Percentiles rank a stretch among this genome's conserved stretches.
Evolutionary conservation across 2,797 vertebrate genomes (phyloP).

Genomic region (Ibycter americanus): DNA sequence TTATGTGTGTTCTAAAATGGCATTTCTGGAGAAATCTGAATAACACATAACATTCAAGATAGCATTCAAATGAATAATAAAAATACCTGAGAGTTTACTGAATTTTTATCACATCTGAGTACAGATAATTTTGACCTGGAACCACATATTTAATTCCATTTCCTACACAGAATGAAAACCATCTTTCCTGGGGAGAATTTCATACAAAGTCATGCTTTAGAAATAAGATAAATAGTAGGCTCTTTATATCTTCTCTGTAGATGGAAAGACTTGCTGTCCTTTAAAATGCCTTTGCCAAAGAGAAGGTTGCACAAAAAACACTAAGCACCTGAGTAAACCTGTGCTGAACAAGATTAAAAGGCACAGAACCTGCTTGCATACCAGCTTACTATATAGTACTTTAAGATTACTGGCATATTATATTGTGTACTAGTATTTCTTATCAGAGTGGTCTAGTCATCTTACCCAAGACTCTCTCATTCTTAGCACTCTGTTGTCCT

Average conservation of each 20-base stretch:
- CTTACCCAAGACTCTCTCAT: conserved; percentile 87
- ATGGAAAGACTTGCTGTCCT: not conserved
- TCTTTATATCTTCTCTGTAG: not conserved
- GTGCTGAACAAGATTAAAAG: not conserved
- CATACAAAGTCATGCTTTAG: not conserved
- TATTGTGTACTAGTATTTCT: not conserved
- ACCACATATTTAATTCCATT: not conserved
- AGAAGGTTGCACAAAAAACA: not conserved
- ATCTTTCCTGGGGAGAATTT: not conserved
- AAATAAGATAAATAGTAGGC: not conserved
- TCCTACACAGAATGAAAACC: not conserved
- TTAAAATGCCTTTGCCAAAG: not conserved
- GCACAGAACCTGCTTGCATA: not conserved
- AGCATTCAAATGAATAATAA: not conserved
- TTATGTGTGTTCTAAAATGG: not conserved
- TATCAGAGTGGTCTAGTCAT: not conserved
- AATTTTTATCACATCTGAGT: not conserved
- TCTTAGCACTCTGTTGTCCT: conserved; percentile 87
- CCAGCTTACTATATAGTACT: not conserved
- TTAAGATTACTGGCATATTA: not conserved
- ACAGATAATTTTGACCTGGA: not conserved
- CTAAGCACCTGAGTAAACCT: not conserved
- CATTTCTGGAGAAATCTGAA: not conserved
- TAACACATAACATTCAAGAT: not conserved
- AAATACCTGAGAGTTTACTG: not conserved